Evolutionary conservation across 2,113 vertebrate species (phyloP), one percentile per base, ranked within the genome.

Genomic region (Halichoerus grypus): DNA sequence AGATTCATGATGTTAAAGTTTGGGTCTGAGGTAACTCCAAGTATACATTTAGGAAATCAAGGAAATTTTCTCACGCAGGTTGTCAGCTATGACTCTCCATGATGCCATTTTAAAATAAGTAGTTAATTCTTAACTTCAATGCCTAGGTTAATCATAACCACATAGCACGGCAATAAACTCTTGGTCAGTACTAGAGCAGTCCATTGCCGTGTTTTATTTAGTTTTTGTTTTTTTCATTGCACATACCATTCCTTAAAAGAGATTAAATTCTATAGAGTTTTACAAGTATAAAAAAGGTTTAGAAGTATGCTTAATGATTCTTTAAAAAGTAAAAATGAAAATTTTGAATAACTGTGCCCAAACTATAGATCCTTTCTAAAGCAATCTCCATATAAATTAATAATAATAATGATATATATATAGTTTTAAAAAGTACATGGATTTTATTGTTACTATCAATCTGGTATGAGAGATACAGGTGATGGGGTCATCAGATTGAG

Each of bases 321-420:
- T 91, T 93, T 88, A 94, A 90, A 95, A 95, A 51, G 9, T 80
- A 87, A 85, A 39, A 95, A 59, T 59, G 11, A 81, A 84, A 89
- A 31, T 42, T 69, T 51, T 96, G 67, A 96, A 84, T 10, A 65
- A 72, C 74, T 92, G 91, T 65, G 33, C 24, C 19, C 71, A 74
- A 96, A 71, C 77, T 69, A 21, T 21, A 96, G 76, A 74, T 16
- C 42, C 3, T 88, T 96, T 93, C 53, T 91, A 65, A 90, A 95
- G 63, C 39, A 97, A 88, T 33, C 18, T 77, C 33, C 12, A 39
- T 74, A 55, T 74, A 92, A 87, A 94, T 18, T 76, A 65, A 26
- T 42, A 81, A 42, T 21, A 46, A 69, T 21, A 36, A 69, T 33
- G 11, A 33, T 76, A 76, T 36, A 57, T 55, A 80, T 1, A 11